Evolutionary conservation across 2,797 vertebrate species (phyloP), one percentile per base, ranked within the genome.

Genomic region (Carapus acus): DNA sequence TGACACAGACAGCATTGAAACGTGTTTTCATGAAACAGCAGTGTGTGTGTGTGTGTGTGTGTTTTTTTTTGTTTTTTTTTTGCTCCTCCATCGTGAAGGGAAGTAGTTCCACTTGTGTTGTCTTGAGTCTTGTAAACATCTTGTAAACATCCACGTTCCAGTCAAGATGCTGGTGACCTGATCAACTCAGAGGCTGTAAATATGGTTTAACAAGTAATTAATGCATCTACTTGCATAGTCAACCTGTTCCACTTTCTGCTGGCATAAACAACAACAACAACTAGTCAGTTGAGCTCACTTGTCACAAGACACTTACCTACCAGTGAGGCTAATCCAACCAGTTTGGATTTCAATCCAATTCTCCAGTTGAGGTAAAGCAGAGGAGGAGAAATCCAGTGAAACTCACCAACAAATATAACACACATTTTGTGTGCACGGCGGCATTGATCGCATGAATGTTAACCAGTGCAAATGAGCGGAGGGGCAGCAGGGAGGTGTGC

Each of bases 111-210:
- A 27, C 9, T 27, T 4, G 4, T 27, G 24, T 27, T 53, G 34
- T 69, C 40, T 70, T 51, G 58, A 49, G 54, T 65, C 46, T 14
- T 61, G 73, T 71, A 60, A 61, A 19, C 55, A 56, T 65, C 46
- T 14, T 61, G 73, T 71, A 60, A 61, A 19, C 55, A 56, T 33
- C 19, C 41, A 31, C 43, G 20, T 58, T 64, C 64, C 1, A 1
- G 27, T 71, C 62, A 71, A 72, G 54, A 66, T 29, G 58, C 58
- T 20, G 31, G 29, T 23, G 9, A 43, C 52, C 54, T 48, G 45
- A 79, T 74, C 69, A 70, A 60, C 73, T 75, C 72, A 47, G 70
- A 56, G 52, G 71, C 56, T 58, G 54, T 72, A 70, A 61, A 61
- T 56, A 57, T 38, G 39, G 48, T 74, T 78, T 76, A 77, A 77